Conservation (phyloP, 2,113 vertebrate species). For the Phoxinus phoxinus region DNA sequence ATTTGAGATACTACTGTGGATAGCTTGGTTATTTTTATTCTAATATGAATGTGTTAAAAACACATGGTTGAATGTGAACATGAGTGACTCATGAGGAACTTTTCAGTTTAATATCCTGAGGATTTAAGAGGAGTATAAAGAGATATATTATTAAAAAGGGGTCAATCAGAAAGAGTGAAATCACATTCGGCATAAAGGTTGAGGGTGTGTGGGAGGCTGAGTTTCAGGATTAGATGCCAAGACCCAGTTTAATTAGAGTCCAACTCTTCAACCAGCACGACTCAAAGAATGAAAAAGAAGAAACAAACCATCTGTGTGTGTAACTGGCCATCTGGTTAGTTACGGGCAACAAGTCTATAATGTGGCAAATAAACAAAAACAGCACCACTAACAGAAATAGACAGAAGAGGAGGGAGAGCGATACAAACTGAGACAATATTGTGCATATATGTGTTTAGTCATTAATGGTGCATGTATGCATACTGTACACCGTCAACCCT, state of each 20-base stretch:
- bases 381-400: conserved; percentile 5
- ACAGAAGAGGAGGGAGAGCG: background rate
- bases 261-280: conserved; percentile 45
- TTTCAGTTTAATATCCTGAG: background rate
- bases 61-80: background rate
- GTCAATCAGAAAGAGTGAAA: background rate
- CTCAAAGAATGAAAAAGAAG: conserved; percentile 37
- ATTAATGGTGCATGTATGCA: background rate
- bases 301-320: conserved; percentile 55
- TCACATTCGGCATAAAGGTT: conserved; percentile 2
- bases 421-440: conserved; percentile 13
- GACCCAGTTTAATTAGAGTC: conserved; percentile 47
- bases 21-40: conserved; percentile 1
- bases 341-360: conserved; percentile 44
- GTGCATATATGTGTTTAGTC: background rate
- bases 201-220: background rate
- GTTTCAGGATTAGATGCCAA: conserved; percentile 11
- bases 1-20: background rate
- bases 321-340: conserved; percentile 55
- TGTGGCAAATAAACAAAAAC: conserved; percentile 50
- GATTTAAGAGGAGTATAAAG: background rate
- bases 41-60: conserved; percentile 1
- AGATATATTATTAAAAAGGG: background rate
- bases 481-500: background rate
- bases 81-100: background rate